Evolutionary conservation across 2,888 invertebrate genomes (phyloP).

Genomic region (Pachymerium ferrugineum): DNA sequence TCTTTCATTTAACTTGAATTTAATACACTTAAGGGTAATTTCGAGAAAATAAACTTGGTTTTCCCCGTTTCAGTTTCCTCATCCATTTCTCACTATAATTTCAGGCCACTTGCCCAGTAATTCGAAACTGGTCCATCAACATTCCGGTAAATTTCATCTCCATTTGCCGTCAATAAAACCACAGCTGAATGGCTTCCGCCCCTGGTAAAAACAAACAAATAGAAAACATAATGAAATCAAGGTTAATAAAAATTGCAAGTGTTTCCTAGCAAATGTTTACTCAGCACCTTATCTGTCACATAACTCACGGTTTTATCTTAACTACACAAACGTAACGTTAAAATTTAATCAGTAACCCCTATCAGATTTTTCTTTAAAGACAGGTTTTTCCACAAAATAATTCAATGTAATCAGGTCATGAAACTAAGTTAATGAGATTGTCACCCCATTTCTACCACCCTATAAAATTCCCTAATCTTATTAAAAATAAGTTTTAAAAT

Average conservation of each 20-base stretch:
- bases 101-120: constrained; percentile 64
- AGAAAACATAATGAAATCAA: neutral
- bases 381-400: too few relatives aligned
- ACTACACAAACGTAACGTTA: too few relatives aligned
- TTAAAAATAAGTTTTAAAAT: neutral
- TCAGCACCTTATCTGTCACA: neutral
- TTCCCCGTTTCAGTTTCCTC: too few relatives aligned
- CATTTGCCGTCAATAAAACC: constrained; percentile 66
- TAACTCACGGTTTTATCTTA: too few relatives aligned
- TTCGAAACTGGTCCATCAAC: constrained; percentile 69
- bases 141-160: constrained; percentile 60
- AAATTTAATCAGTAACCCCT: too few relatives aligned
- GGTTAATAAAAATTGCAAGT: neutral
- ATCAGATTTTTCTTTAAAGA: too few relatives aligned
- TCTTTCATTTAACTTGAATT: too few relatives aligned
- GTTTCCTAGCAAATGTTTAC: neutral
- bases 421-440: neutral
- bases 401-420: too few relatives aligned
- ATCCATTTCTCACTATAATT: neutral
- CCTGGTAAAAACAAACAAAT: constrained; percentile 53
- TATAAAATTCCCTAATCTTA: neutral
- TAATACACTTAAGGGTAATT: too few relatives aligned
- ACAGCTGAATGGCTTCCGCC: constrained; percentile 79
- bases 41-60: too few relatives aligned
- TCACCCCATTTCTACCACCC: too few relatives aligned